Percentiles rank a stretch among this genome's conserved stretches.
phyloP scores from a whole-genome alignment of 2,888 invertebrate genomes.

The Cactoblastis cactorum region DNA sequence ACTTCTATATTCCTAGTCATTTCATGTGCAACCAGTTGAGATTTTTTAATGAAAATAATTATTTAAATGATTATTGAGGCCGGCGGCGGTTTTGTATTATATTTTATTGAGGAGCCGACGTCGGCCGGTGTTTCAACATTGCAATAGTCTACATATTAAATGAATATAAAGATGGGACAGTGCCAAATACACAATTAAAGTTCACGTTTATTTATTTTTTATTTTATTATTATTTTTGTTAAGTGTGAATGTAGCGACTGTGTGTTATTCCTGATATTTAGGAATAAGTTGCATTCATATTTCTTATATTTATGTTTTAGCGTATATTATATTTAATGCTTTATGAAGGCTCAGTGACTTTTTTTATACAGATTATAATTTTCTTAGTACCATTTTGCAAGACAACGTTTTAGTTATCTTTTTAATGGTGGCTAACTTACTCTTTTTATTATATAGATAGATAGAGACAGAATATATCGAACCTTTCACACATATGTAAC shows the following conservation, averaged over 20 bases:
- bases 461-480: conserved; percentile 12
- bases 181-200: conserved; percentile 77
- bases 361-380: conserved; percentile 48
- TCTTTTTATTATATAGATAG: conserved; percentile 20
- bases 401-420: conserved; percentile 66
- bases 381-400: conserved; percentile 48
- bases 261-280: conserved; percentile 79
- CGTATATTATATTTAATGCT: conserved; percentile 65
- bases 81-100: conserved; percentile 62
- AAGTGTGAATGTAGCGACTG: conserved; percentile 77
- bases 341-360: conserved; percentile 74
- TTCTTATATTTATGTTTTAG: conserved; percentile 74
- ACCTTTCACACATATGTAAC: conserved; percentile 10
- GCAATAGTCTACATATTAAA: conserved; percentile 53
- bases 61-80: conserved; percentile 50
- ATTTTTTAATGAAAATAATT: conserved; percentile 64
- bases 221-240: conserved; percentile 57
- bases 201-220: conserved; percentile 60
- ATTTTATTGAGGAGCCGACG: conserved; percentile 51
- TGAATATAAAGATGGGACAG: conserved; percentile 75
- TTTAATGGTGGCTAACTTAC: conserved; percentile 40
- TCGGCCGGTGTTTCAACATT: conserved; percentile 35
- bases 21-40: conserved; percentile 77
- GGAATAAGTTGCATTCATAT: conserved; percentile 78
- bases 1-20: conserved; percentile 78